Conservation (phyloP, 2,797 vertebrate genomes). For the Scyliorhinus canicula region DNA sequence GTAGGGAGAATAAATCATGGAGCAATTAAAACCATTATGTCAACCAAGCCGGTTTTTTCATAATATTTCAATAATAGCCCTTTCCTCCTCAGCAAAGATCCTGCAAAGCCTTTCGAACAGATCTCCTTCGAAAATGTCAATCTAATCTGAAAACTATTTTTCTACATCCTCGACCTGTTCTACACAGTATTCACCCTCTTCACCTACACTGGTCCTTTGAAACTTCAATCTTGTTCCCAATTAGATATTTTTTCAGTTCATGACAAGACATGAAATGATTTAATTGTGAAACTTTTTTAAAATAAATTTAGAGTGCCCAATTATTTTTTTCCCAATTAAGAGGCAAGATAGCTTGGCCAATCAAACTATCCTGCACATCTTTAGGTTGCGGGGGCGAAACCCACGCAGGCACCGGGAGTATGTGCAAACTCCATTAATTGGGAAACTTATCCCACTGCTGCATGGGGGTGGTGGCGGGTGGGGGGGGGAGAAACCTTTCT, state of each 20-base stretch:
- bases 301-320: too few relatives aligned
- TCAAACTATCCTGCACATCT: too few relatives aligned
- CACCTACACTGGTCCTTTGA: neutral
- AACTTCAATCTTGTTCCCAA: neutral
- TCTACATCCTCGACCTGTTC: neutral
- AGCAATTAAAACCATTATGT: neutral
- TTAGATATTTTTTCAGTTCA: neutral
- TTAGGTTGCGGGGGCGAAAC: too few relatives aligned
- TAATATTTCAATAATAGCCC: neutral
- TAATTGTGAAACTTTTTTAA: too few relatives aligned
- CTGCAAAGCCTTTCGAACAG: neutral
- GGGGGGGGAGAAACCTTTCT: too few relatives aligned
- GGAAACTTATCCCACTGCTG: too few relatives aligned
- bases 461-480: too few relatives aligned
- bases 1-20: neutral
- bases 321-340: too few relatives aligned
- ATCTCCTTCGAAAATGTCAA: neutral
- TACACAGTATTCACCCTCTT: neutral
- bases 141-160: neutral
- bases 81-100: neutral
- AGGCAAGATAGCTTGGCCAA: too few relatives aligned
- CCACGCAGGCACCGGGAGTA: too few relatives aligned
- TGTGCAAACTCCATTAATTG: too few relatives aligned
- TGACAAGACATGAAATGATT: too few relatives aligned
- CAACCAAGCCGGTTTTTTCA: neutral